Evolutionary conservation across 1,140 invertebrate genomes (phyloP).

Genomic region (Yoshiicerus persimilis): DNA sequence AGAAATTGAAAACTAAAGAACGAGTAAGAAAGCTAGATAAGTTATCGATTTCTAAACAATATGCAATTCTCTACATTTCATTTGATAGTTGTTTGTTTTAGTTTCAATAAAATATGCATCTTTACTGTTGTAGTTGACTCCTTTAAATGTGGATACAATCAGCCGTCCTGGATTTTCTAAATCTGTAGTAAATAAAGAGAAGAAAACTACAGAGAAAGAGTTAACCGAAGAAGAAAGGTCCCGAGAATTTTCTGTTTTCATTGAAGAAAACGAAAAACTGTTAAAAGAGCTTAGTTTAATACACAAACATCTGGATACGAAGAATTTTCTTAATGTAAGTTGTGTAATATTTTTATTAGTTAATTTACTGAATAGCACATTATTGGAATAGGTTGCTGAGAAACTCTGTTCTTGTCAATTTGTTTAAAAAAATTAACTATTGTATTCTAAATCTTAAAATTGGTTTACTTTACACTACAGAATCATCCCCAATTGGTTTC

Average conservation of each 20-base stretch:
- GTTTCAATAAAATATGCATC: no score
- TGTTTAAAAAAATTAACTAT: no score
- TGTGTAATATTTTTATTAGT: no score
- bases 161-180: slow-evolving; percentile 95
- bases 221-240: neutral
- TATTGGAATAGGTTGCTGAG: no score
- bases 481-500: slow-evolving; percentile 76
- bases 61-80: no score
- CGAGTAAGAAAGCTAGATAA: no score
- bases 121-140: slow-evolving; percentile 71
- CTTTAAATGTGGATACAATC: slow-evolving; percentile 99
- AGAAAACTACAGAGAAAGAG: slow-evolving; percentile 78
- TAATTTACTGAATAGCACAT: no score
- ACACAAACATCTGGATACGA: slow-evolving; percentile 82
- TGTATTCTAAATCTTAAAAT: no score
- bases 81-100: no score
- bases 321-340: slow-evolving; percentile 66
- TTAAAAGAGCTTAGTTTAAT: neutral
- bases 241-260: neutral
- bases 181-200: slow-evolving; percentile 91
- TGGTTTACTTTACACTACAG: no score
- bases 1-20: slow-evolving; percentile 88
- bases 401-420: no score
- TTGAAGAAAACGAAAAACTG: neutral
- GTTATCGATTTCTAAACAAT: no score